Percentiles rank a stretch among this genome's conserved stretches.
Conservation (phyloP, 2,113 vertebrate genomes). For the Turnix velox region DNA sequence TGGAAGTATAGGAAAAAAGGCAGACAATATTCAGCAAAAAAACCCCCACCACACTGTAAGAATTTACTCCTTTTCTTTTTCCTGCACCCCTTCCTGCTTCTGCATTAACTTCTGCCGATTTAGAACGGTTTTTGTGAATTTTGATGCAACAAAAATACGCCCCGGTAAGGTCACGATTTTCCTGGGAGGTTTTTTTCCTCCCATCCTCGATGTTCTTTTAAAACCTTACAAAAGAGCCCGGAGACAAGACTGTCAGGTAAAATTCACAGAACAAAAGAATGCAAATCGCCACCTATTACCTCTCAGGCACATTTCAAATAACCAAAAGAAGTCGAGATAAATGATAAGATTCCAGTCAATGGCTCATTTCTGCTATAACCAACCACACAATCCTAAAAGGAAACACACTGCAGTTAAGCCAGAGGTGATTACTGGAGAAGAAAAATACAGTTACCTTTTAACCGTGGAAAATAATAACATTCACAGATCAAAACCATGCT, state of each 20-base stretch:
- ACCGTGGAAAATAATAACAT: not conserved
- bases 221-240: constrained; percentile 58
- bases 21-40: not conserved
- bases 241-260: constrained; percentile 65
- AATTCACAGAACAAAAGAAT: constrained; percentile 73
- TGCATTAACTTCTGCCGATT: constrained; percentile 14
- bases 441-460: constrained; percentile 50
- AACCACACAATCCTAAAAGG: constrained; percentile 52
- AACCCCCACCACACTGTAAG: not conserved
- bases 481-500: constrained; percentile 21
- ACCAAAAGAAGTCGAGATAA: constrained; percentile 66
- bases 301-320: constrained; percentile 74
- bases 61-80: not conserved
- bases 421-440: constrained; percentile 52
- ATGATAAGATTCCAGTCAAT: constrained; percentile 74
- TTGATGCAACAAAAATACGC: constrained; percentile 25
- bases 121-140: too few species aligned
- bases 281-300: constrained; percentile 69
- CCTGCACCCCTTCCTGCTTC: not conserved
- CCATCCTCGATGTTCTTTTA: constrained; percentile 48
- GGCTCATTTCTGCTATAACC: constrained; percentile 67
- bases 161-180: constrained; percentile 44
- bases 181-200: constrained; percentile 36
- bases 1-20: not conserved
- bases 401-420: constrained; percentile 55